Percentiles rank a stretch among this genome's conserved stretches.
phyloP scores from a whole-genome alignment of 1,140 invertebrate species.

The Papilio aristodemus region DNA sequence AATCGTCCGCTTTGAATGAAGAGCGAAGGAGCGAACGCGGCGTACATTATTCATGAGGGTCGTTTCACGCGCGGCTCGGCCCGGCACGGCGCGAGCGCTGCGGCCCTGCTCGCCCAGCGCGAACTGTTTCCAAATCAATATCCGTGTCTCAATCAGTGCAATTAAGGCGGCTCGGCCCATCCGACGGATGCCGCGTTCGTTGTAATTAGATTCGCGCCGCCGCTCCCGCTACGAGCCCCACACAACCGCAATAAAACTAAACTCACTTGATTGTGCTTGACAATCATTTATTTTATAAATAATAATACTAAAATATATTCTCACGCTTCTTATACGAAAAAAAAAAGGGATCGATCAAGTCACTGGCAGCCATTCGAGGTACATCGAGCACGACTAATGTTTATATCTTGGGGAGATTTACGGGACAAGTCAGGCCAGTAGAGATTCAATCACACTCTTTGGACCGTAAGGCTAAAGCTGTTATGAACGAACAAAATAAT shows the following conservation, averaged over 20 bases:
- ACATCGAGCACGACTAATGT: conserved; percentile 9
- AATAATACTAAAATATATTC: not conserved
- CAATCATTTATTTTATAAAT: not conserved
- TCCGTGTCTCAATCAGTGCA: conserved; percentile 78
- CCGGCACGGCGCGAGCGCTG: conserved; percentile 42
- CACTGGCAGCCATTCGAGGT: not conserved
- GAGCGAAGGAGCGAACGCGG: conserved; percentile 73
- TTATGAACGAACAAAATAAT: not conserved
- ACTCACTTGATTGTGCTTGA: not conserved
- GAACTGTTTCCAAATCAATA: conserved; percentile 76
- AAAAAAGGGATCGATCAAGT: not conserved
- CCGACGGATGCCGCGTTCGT: conserved; percentile 52
- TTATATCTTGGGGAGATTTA: conserved; percentile 6
- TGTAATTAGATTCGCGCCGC: conserved; percentile 73
- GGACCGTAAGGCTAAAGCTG: not conserved
- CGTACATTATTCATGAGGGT: conserved; percentile 76
- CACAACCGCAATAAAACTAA: conserved; percentile 14
- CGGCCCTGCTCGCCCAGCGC: conserved; percentile 42
- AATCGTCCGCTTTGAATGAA: conserved; percentile 78
- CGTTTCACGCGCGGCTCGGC: conserved; percentile 64
- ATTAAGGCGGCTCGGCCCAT: conserved; percentile 66
- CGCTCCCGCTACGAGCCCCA: conserved; percentile 31
- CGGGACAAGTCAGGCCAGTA: not conserved
- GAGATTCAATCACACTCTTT: not conserved
- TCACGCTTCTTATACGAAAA: conserved; percentile 2